These are phyloP conservation scores for Chirona hameri DNA, from an alignment of 2,888 invertebrate genomes.

Conservation along the genomic window DNA sequence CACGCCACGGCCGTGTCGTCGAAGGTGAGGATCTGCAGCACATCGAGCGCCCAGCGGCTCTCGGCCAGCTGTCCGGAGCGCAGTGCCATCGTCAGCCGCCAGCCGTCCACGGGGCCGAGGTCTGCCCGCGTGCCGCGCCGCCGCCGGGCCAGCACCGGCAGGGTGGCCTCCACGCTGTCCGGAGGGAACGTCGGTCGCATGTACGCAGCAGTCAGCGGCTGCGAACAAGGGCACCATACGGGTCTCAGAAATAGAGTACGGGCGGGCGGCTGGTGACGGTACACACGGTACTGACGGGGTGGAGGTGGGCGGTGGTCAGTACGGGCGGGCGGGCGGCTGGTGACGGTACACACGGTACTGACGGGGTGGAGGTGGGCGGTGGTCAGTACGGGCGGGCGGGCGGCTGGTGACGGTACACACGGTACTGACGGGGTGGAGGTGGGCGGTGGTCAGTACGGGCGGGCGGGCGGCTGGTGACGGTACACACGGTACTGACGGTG, in stretches of 20 bases:
- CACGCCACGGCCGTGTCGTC: slow-evolving; percentile 92
- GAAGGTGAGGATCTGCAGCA: slow-evolving; percentile 89
- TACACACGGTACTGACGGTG: neutral
- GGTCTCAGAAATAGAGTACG: neutral
- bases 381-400: too few relatives aligned
- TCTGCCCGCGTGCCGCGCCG: slow-evolving; percentile 73
- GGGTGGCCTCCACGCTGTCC: slow-evolving; percentile 88
- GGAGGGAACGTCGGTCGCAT: slow-evolving; percentile 55
- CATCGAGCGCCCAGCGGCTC: slow-evolving; percentile 96
- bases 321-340: too few relatives aligned
- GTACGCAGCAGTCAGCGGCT: neutral
- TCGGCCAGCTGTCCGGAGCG: slow-evolving; percentile 93
- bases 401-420: neutral
- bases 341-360: neutral
- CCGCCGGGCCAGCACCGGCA: slow-evolving; percentile 80
- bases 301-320: neutral
- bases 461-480: too few relatives aligned
- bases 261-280: neutral
- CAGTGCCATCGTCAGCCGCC: slow-evolving; percentile 97
- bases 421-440: neutral
- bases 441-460: neutral
- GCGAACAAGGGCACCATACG: neutral
- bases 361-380: neutral
- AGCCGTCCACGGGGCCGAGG: slow-evolving; percentile 89
- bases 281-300: neutral